Percentiles rank a stretch among this genome's conserved stretches.
These are phyloP conservation scores for Brachionus calyciflorus DNA, from an alignment of 1,140 invertebrate species.

Conservation along the genomic window DNA sequence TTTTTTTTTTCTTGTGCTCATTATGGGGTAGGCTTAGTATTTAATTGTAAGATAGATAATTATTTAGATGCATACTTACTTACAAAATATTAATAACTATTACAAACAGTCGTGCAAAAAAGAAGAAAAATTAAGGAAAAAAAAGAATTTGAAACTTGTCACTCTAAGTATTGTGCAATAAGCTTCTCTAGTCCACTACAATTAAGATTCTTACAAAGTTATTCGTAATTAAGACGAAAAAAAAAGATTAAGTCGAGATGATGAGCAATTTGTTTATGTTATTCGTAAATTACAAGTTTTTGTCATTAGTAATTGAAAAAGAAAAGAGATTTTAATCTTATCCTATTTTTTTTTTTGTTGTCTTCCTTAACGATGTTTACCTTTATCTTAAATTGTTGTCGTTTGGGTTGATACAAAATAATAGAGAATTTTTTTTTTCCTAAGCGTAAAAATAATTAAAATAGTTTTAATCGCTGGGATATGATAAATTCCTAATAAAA, in stretches of 20 bases:
- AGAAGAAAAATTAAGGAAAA: background rate
- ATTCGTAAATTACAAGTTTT: constrained; percentile 38
- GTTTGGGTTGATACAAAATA: background rate
- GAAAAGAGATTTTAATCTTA: constrained; percentile 20
- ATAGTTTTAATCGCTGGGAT: constrained; percentile 33
- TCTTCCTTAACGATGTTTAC: constrained; percentile 37
- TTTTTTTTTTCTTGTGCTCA: no score
- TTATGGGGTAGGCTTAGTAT: constrained; percentile 20
- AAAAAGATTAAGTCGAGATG: background rate
- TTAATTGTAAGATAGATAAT: constrained; percentile 13
- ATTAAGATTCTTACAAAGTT: constrained; percentile 22
- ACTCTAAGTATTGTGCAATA: constrained; percentile 19
- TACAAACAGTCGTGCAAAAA: constrained; percentile 33
- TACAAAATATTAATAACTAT: constrained; percentile 32
- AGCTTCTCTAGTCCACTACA: constrained; percentile 22
- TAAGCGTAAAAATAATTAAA: constrained; percentile 32
- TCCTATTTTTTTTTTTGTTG: constrained; percentile 37
- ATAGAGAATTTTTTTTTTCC: background rate
- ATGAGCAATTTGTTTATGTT: constrained; percentile 9
- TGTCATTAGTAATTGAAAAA: constrained; percentile 15
- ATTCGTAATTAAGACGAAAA: constrained; percentile 22
- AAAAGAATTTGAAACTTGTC: constrained; percentile 17
- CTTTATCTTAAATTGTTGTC: constrained; percentile 41
- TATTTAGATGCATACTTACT: constrained; percentile 14
- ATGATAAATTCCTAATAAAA: constrained; percentile 4